These are phyloP conservation scores for Prietella phreatophila DNA, from an alignment of 2,113 vertebrate species.

Conservation along the genomic window DNA sequence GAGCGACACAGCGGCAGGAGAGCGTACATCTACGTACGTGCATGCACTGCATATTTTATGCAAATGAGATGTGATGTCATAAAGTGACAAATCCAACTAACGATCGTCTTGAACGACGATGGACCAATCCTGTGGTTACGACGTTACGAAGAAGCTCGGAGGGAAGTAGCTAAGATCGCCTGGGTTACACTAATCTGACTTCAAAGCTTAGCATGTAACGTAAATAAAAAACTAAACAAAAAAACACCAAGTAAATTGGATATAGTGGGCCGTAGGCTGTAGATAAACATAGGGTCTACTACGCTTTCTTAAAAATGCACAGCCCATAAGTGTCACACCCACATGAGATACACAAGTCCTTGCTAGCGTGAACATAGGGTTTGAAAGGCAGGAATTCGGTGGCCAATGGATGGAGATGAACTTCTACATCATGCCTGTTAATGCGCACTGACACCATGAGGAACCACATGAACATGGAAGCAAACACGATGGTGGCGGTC, in stretches of 20 bases:
- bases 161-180: too few relatives aligned
- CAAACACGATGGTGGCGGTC: not conserved
- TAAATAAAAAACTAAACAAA: not conserved
- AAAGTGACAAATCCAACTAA: too few relatives aligned
- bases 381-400: not conserved
- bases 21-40: not conserved
- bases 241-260: not conserved
- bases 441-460: not conserved
- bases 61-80: not conserved
- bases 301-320: not conserved
- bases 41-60: not conserved
- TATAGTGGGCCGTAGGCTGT: not conserved
- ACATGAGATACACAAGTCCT: not conserved
- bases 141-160: too few relatives aligned
- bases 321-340: not conserved
- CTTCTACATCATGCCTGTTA: not conserved
- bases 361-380: not conserved
- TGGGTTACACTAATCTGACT: not conserved
- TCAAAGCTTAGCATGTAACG: not conserved
- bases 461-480: slow-evolving; percentile 13
- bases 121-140: not conserved
- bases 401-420: not conserved
- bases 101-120: too few relatives aligned
- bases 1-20: not conserved
- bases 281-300: not conserved